Evolutionary conservation across 2,113 vertebrate genomes (phyloP), one percentile per base, ranked within the genome.

Genomic region (Dinomys branickii): DNA sequence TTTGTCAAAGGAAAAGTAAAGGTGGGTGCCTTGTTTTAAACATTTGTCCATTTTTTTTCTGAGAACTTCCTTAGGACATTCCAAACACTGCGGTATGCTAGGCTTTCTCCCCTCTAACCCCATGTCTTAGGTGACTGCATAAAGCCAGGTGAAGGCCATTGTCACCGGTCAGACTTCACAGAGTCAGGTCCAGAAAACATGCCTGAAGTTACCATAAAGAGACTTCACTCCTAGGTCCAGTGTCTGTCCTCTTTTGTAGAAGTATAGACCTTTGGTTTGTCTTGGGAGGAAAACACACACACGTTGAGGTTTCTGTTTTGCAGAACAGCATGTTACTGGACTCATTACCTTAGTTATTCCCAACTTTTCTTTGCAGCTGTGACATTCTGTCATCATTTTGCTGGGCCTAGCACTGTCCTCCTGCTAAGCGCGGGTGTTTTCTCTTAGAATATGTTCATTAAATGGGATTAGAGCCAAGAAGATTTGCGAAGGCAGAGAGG

Each of bases 1-100:
- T 99, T 99, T 83, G 99, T 99, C 85, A 99, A 98, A 96, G 99
- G 99, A 38, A 99, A 99, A 98, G 99, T 99, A 78, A 99, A 99
- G 99, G 99, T 99, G 98, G 85, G 97, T 90, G 12, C 28, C 1
- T 44, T 35, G 38, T 6, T 41, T 69, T 26, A 2, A 4, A n/a
- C 0, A 7, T 78, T 61, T 54, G 35, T 13, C 1, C 2, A 0
- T 20, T 7, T 63, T 33, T 85, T 69, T 41, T 44, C 4, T 26
- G 4, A 13, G 1, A 10, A 28, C 17, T 16, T 47, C 5, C 28
- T 16, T 61, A 4, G 1, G 4, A 7, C 1, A 1, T 50, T 77
- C 12, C n/a, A 16, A 73, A 20, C 71, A 12, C 13, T 16, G 11
- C 10, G 12, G 61, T 28, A 14, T 47, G 16, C 13, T 16, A 16